phyloP scores from a whole-genome alignment of 2,113 vertebrate genomes.

The Urocolius indicus region DNA sequence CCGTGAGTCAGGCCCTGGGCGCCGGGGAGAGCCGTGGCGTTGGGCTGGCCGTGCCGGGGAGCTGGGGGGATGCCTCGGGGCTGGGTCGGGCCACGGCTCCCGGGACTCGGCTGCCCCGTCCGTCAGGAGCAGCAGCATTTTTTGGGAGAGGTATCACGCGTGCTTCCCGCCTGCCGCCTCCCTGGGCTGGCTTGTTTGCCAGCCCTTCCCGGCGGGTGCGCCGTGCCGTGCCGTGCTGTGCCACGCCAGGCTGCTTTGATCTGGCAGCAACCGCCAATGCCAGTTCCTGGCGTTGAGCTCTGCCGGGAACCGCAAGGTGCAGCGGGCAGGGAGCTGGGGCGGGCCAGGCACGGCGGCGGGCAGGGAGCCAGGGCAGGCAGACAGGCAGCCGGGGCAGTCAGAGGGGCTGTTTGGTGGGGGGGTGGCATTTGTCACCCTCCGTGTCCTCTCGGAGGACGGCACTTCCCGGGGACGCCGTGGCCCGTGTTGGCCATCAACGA shows the following conservation, averaged over 20 bases:
- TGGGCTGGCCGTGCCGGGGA: neutral
- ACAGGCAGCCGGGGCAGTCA: neutral
- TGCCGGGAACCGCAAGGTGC: neutral
- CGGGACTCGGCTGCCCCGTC: slow-evolving; percentile 10
- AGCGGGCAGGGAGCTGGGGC: neutral
- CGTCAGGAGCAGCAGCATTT: slow-evolving; percentile 61
- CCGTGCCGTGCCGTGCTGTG: neutral
- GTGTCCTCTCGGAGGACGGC: accelerated
- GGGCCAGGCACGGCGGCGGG: neutral
- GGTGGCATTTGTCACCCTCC: neutral
- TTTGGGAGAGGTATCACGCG: slow-evolving; percentile 42
- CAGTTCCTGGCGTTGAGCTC: neutral
- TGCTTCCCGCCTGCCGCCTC: neutral
- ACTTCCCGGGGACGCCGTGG: neutral
- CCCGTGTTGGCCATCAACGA: accelerated
- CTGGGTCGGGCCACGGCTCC: slow-evolving; percentile 3
- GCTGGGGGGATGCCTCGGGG: neutral
- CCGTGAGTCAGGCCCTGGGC: neutral
- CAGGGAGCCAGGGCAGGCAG: neutral
- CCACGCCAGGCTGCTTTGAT: slow-evolving; percentile 43
- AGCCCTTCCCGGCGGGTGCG: slow-evolving; percentile 24
- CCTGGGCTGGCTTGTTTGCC: slow-evolving; percentile 17
- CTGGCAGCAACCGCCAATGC: neutral
- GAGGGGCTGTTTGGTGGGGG: neutral
- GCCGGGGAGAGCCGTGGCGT: neutral